Conservation (phyloP, 64 coral and sea anemone species). For the Stichodactyla mertensii region DNA sequence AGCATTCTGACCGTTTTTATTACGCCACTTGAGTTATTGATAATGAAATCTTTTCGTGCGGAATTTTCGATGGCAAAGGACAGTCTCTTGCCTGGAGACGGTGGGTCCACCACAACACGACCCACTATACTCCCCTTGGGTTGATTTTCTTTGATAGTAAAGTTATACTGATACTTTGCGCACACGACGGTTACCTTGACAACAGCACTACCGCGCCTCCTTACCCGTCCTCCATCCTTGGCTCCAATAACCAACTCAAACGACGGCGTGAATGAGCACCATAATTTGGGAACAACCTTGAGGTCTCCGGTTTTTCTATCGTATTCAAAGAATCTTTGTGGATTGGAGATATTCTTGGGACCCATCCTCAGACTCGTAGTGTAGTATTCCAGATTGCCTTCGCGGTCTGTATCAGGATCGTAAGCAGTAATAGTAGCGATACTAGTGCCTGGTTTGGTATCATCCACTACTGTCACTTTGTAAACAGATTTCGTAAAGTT, state of each 20-base stretch:
- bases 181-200: conserved; percentile 52
- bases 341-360: conserved; percentile 8
- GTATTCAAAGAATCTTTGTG: conserved; percentile 24
- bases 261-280: conserved; percentile 69
- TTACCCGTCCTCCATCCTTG: conserved; percentile 54
- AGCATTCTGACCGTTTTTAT: conserved; percentile 44
- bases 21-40: conserved; percentile 49
- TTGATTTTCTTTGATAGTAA: conserved; percentile 47
- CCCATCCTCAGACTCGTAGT: conserved; percentile 24
- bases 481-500: conserved; percentile 3
- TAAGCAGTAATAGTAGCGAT: not conserved
- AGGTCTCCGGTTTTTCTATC: conserved; percentile 33
- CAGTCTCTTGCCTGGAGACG: conserved; percentile 39
- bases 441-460: not conserved
- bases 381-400: conserved; percentile 37
- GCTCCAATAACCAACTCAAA: conserved; percentile 56
- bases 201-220: conserved; percentile 35
- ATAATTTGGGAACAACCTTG: conserved; percentile 49
- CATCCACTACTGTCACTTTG: conserved; percentile 22
- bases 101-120: conserved; percentile 25
- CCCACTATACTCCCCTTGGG: conserved; percentile 54
- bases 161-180: conserved; percentile 39
- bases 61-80: conserved; percentile 12
- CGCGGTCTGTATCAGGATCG: conserved; percentile 28
- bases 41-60: conserved; percentile 9